Percentiles rank a stretch among this genome's conserved stretches.
Conservation (phyloP, 2,888 invertebrate species). For the Zootermopsis nevadensis region DNA sequence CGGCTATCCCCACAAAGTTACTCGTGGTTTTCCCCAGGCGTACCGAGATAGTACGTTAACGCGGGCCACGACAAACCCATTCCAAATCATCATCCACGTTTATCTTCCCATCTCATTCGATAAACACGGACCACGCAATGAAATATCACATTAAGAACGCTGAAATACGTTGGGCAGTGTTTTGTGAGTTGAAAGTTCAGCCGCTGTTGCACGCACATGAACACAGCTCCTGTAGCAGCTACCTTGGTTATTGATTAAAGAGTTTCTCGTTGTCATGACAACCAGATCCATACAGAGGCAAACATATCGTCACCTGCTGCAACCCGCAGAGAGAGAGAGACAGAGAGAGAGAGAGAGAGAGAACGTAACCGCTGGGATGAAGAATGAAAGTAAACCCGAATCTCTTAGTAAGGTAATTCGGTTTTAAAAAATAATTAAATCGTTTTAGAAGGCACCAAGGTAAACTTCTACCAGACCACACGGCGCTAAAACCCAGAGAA, state of each 20-base stretch:
- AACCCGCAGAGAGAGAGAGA: not conserved
- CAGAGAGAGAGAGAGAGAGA: not conserved
- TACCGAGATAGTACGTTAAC: too few species aligned
- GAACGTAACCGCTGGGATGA: not conserved
- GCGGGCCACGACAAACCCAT: too few species aligned
- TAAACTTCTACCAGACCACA: too few species aligned
- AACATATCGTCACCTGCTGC: conserved; percentile 53
- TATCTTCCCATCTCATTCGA: too few species aligned
- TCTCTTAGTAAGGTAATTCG: not conserved
- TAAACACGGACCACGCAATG: too few species aligned
- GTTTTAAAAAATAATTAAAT: too few species aligned
- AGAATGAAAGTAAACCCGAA: not conserved
- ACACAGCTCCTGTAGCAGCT: conserved; percentile 30
- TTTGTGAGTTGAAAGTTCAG: not conserved
- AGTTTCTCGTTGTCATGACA: conserved; percentile 46
- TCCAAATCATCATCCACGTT: too few species aligned
- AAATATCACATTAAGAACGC: not conserved
- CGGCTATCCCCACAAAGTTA: too few species aligned
- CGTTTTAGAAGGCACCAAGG: too few species aligned
- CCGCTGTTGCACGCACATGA: not conserved
- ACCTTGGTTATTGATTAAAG: conserved; percentile 49
- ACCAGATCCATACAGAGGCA: conserved; percentile 51
- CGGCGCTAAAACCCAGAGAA: too few species aligned
- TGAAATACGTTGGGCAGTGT: not conserved
- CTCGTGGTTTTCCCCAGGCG: too few species aligned